Evolutionary conservation across 2,888 invertebrate genomes (phyloP).

Genomic region (Frankliniella fusca): DNA sequence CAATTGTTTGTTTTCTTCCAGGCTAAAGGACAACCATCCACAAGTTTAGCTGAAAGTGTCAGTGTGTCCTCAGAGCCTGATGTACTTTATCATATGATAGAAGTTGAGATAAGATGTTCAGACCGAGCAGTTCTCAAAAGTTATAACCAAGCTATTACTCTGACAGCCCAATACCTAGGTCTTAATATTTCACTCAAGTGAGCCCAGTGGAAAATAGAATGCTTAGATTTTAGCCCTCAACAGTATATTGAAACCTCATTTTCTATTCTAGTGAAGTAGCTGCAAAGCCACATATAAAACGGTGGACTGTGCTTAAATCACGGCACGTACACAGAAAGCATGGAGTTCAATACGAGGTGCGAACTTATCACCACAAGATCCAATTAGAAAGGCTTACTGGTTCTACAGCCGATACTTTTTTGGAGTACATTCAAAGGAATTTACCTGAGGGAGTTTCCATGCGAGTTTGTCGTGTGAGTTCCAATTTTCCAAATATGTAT

Average conservation of each 20-base stretch:
- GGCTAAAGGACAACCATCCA: background rate
- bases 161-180: conserved; percentile 75
- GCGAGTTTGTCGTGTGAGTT: conserved; percentile 72
- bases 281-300: conserved; percentile 67
- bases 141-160: conserved; percentile 77
- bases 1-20: background rate
- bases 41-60: background rate
- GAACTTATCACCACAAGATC: conserved; percentile 85
- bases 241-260: conserved; percentile 28
- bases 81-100: conserved; percentile 75
- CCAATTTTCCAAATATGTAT: background rate
- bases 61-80: conserved; percentile 52
- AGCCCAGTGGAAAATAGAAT: conserved; percentile 32
- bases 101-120: conserved; percentile 81
- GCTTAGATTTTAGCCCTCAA: conserved; percentile 28
- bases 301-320: conserved; percentile 78
- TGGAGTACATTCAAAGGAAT: conserved; percentile 95
- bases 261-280: conserved; percentile 63
- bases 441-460: conserved; percentile 95
- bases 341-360: conserved; percentile 89
- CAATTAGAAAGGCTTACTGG: conserved; percentile 83
- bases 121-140: conserved; percentile 84
- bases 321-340: conserved; percentile 91
- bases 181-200: conserved; percentile 64
- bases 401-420: conserved; percentile 89